Base-by-base conservation (phyloP, 2,888 invertebrate species). In the Eledona agricola region DNA sequence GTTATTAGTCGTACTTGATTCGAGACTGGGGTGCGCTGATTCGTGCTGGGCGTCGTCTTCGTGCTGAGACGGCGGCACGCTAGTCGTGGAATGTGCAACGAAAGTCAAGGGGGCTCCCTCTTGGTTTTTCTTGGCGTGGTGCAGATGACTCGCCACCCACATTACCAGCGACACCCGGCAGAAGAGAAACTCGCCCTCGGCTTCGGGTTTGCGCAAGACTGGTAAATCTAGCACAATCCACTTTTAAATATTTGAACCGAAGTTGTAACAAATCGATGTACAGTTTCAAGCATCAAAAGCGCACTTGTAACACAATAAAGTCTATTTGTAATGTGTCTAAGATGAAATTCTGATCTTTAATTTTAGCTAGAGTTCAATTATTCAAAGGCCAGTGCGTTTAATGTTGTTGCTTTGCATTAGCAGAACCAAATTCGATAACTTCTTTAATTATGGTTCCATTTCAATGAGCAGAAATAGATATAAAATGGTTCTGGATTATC, bases 121-220 rank as follows among this genome's bases (percentile, higher is more conserved):
- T 75, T 77, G 73, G 49, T 81, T 81, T 62, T 82, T 84, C 72
- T 84, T 87, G 60, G 86, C 83, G 60, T 89, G 87, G 70, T 93
- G 91, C 1, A 89, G 89, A 66, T 89, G 92, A 65, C 83, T 89
- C 0, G 91, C 89, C 10, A 95, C 82, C 95, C 95, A 96, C 75
- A 92, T 91, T 57, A 96, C 89, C 19, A 96, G 79, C 3, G 87
- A 88, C 22, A 95, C 93, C 61, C 93, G 84, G 69, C 92, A 94
- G 28, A 83, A 70, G 7, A 85, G 79, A 72, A 81, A 83, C 76
- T 86, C 83, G 68, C 81, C 85, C 71, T 89, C 83, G 62, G 85
- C 75, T 64, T 87, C 85, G 55, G 87, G 84, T 72, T 88, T 88
- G 57, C 91, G 83, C 73, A 86, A 79, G 6, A 83, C 80, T 22